Percentiles rank a stretch among this genome's conserved stretches.
Conservation (phyloP, 35 echinoderm and acorn worm species). For the Stichopus chloronotus region DNA sequence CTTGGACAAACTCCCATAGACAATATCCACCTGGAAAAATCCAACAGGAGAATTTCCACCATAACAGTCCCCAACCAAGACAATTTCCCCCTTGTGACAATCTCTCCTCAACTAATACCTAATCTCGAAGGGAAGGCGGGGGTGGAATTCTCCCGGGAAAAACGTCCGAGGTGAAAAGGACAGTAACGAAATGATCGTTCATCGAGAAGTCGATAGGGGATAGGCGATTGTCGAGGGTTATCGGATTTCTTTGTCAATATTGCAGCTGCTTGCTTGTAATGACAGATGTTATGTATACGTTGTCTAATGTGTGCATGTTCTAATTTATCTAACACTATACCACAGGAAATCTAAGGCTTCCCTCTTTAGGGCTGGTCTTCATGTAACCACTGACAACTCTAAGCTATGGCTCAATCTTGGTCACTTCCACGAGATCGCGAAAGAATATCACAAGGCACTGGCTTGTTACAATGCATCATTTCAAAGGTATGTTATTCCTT, state of each 20-base stretch:
- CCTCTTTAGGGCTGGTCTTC: neutral
- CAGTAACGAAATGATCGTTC: neutral
- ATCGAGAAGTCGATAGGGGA: neutral
- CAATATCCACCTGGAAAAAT: no score
- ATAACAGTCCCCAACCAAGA: no score
- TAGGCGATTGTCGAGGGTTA: neutral
- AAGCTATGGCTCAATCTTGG: conserved; percentile 21
- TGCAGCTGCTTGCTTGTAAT: neutral
- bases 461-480: conserved; percentile 29
- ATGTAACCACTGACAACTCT: neutral
- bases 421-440: neutral
- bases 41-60: no score
- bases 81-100: no score
- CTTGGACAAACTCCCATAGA: no score
- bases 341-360: neutral
- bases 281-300: neutral
- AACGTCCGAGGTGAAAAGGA: neutral
- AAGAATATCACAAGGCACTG: neutral
- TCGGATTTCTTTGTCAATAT: neutral
- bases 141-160: no score
- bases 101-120: no score
- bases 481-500: neutral
- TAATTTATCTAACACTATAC: neutral
- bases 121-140: no score
- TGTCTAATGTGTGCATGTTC: neutral